Conservation (phyloP, 2,797 vertebrate species). For the Cheirogaleus major region DNA sequence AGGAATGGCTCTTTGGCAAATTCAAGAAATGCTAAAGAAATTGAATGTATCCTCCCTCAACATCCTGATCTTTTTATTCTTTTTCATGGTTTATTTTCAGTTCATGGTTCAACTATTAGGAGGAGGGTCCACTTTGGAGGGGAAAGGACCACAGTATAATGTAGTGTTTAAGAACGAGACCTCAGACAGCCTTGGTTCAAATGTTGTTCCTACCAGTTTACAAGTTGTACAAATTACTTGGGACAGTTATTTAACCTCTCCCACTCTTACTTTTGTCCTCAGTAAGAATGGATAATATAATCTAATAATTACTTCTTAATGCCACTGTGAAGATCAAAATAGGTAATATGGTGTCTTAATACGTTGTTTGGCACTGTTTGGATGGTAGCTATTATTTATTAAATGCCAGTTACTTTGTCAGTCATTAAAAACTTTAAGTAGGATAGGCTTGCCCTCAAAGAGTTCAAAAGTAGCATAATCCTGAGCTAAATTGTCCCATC, state of each 20-base stretch:
- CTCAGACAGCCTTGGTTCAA: not conserved
- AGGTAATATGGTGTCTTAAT: not conserved
- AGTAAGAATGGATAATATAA: not conserved
- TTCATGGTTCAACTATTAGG: not conserved
- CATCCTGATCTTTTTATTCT: not conserved
- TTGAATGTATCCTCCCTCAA: not conserved
- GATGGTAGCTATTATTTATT: not conserved
- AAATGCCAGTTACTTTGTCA: not conserved
- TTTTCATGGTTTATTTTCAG: not conserved
- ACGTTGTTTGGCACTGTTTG: not conserved
- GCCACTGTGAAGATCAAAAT: not conserved
- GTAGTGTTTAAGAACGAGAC: not conserved
- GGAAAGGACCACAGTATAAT: not conserved
- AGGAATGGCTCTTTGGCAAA: not conserved
- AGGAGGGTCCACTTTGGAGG: not conserved
- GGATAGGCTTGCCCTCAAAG: not conserved
- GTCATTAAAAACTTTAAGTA: not conserved
- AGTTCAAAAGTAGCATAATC: not conserved
- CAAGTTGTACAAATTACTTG: not conserved
- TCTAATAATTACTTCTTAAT: not conserved
- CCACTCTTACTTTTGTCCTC: constrained; percentile 1
- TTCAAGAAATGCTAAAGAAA: not conserved
- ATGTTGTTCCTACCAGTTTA: not conserved
- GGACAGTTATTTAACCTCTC: not conserved
- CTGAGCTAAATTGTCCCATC: not conserved